Base-by-base conservation (phyloP, 2,888 invertebrate species). In the Hydriomena furcata region DNA sequence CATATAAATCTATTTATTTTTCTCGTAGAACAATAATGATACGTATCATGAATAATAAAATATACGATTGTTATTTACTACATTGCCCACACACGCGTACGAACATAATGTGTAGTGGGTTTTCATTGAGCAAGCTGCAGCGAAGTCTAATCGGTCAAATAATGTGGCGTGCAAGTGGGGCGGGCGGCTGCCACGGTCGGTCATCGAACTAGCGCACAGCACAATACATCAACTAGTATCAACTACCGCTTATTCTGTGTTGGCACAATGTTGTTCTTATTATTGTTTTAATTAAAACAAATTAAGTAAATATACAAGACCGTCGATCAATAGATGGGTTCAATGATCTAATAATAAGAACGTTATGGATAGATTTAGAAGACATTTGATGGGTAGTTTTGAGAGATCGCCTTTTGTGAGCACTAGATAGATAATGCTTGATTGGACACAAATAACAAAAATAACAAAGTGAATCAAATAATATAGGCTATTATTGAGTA, bases 101-200 rank as follows among this genome's bases (percentile, higher is more conserved):
- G 66, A 63, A 66, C 65, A n/a, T n/a, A n/a, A 68, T 76, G 73
- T 74, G 71, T 75, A 69, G 78, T 75, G 68, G 66, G 65, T 75
- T 73, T 78, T 75, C 80, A 80, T 79, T 82, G 79, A 82, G 68
- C 58, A 58, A 74, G 73, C 71, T 77, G 76, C 76, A 80, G 70
- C 69, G 61, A 66, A 66, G 65, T 62, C 62, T 79, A 79, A 80
- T 77, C 76, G 74, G 77, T 76, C 78, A 73, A 73, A 73, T 75
- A 76, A 53, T 73, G 73, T 74, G 68, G 71, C 73, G 66, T 65
- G 74, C 68, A 64, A 74, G 73, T 68, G 60, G 48, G 60, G 57
- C 60, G 56, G 44, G 57, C 54, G 57, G 40, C 41, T 71, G 80
- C 76, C 82, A 75, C 67, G 82, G 79, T 63, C 84, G 86, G 87